Base-by-base conservation (phyloP, 2,113 vertebrate genomes). In the Dunckerocampus dactyliophorus region DNA sequence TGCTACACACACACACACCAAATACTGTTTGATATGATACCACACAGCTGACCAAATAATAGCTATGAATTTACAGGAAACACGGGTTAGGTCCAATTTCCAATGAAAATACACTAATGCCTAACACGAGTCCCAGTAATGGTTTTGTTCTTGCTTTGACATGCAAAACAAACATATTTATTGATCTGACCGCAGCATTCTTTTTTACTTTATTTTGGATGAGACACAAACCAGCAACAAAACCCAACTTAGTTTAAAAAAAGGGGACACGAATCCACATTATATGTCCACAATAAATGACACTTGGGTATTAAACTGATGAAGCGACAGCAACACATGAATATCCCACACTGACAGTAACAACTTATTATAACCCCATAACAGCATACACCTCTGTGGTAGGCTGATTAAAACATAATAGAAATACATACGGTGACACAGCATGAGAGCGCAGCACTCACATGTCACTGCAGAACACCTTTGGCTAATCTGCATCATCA, bases 41-140 rank as follows among this genome's bases (percentile, higher is more conserved):
- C 24, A 53, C 34, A 2, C 79, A 76, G 75, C 71, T 82, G 79
- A 71, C 45, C 15, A 87, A 79, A 74, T 57, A 68, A 46, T 9
- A 9, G 59, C 51, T 49, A 20, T 70, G 72, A 59, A 61, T 72
- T 80, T 72, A 63, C 22, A 60, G 57, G 58, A 62, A 77, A 83
- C 34, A 53, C 63, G 62, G 52, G 75, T 79, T 47, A 10, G 52
- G 62, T 61, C 31, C 58, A 62, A 61, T 54, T 51, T 76, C 72
- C 67, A 77, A 68, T 55, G 14, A 69, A 80, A 81, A 79, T 22
- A 62, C 5, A 63, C 74, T 49, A 76, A 34, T 22, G 58, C 65
- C 39, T 31, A 28, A n/a, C 39, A 53, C 63, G 54, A 1, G 57
- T 46, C 53, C 34, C 34, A 51, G 11, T 58, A 68, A 69, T 22